These are phyloP conservation scores for Bombus difficillimus DNA, from an alignment of 1,140 invertebrate genomes.

Conservation along the genomic window DNA sequence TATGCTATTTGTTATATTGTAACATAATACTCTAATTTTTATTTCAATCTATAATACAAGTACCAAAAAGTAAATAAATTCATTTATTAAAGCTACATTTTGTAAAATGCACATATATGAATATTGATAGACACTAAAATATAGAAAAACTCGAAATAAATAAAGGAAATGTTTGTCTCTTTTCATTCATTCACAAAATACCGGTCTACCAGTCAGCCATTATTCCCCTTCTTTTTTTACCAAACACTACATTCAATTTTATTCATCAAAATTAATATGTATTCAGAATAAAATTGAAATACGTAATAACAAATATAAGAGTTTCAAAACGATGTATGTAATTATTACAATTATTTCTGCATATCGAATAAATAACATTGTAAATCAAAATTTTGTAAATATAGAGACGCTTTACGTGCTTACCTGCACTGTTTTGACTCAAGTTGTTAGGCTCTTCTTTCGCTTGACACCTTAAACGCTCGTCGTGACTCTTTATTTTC, in stretches of 20 bases:
- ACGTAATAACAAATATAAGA: neutral
- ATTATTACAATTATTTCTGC: neutral
- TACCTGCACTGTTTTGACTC: slow-evolving; percentile 15
- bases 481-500: neutral
- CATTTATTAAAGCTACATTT: too few species aligned
- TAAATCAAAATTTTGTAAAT: neutral
- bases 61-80: too few species aligned
- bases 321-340: neutral
- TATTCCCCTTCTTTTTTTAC: too few species aligned
- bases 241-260: neutral
- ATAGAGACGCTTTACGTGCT: neutral
- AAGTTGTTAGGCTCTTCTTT: neutral
- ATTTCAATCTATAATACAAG: neutral
- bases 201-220: neutral
- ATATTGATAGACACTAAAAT: too few species aligned
- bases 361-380: neutral
- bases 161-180: neutral
- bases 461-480: neutral
- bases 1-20: neutral
- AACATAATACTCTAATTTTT: neutral
- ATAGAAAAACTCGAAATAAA: too few species aligned
- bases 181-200: neutral
- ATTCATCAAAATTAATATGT: neutral
- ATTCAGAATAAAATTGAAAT: neutral
- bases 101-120: too few species aligned